phyloP scores from a whole-genome alignment of 2,888 invertebrate species.

The Tenodera sinensis region DNA sequence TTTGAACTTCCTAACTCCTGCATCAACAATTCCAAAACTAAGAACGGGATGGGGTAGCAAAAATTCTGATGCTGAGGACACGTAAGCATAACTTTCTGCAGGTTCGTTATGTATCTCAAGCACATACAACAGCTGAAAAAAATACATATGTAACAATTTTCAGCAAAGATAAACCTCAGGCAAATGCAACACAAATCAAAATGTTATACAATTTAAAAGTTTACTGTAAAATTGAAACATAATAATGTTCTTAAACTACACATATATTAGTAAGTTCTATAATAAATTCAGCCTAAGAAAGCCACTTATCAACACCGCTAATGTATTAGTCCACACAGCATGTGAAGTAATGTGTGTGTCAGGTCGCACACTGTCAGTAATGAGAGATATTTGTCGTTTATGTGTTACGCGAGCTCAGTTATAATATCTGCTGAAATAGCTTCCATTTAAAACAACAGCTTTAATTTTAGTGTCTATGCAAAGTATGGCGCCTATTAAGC shows the following conservation, averaged over 20 bases:
- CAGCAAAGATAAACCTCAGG: background rate
- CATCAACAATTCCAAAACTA: constrained; percentile 83
- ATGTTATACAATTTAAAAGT: background rate
- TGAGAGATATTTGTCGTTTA: too few species aligned
- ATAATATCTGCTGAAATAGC: too few species aligned
- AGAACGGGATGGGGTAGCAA: constrained; percentile 81
- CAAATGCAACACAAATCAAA: background rate
- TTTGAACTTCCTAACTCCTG: constrained; percentile 54
- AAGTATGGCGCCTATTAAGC: too few species aligned
- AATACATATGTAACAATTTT: background rate
- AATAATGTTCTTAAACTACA: background rate
- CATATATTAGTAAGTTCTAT: too few species aligned
- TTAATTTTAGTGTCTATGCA: too few species aligned
- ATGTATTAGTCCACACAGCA: too few species aligned
- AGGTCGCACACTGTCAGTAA: too few species aligned
- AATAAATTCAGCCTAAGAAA: too few species aligned
- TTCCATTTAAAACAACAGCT: too few species aligned
- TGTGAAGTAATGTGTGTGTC: too few species aligned
- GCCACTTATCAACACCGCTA: too few species aligned
- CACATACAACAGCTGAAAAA: constrained; percentile 67
- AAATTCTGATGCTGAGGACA: constrained; percentile 79
- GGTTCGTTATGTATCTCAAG: constrained; percentile 65
- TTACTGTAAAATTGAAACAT: background rate
- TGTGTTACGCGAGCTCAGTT: too few species aligned
- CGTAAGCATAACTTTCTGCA: constrained; percentile 58